Evolutionary conservation across 2,888 invertebrate genomes (phyloP).

Genomic region (Lycia hirtaria): DNA sequence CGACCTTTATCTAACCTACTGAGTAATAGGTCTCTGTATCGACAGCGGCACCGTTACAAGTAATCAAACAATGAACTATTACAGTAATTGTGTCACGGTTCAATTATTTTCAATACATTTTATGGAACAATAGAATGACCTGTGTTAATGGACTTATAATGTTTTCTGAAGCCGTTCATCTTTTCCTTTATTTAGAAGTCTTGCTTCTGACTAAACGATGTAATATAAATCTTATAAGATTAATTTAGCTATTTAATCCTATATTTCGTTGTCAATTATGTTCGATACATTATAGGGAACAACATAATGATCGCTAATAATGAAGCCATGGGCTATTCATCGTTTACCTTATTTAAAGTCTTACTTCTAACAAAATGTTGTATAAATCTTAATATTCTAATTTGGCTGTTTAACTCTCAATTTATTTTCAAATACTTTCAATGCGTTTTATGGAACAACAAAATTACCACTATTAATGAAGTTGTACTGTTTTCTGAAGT

Average conservation of each 20-base stretch:
- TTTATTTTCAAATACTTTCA: constrained; percentile 32
- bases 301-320: constrained; percentile 24
- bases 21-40: constrained; percentile 8
- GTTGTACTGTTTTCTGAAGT: constrained; percentile 13
- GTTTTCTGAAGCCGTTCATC: constrained; percentile 15
- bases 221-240: background rate
- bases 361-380: too few species aligned
- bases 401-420: too few species aligned
- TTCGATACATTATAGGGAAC: constrained; percentile 31
- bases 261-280: too few species aligned
- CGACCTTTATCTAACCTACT: constrained; percentile 7
- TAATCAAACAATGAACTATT: constrained; percentile 36
- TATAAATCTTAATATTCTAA: too few species aligned
- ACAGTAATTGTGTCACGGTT: constrained; percentile 34
- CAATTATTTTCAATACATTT: constrained; percentile 33
- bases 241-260: too few species aligned
- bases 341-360: too few species aligned
- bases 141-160: constrained; percentile 23
- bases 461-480: constrained; percentile 26
- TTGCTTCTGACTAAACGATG: background rate
- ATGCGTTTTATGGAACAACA: constrained; percentile 32
- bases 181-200: constrained; percentile 12
- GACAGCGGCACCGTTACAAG: constrained; percentile 29
- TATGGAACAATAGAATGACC: constrained; percentile 33
- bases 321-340: too few species aligned